phyloP scores from a whole-genome alignment of 1,140 invertebrate species.

The Linepithema humile region DNA sequence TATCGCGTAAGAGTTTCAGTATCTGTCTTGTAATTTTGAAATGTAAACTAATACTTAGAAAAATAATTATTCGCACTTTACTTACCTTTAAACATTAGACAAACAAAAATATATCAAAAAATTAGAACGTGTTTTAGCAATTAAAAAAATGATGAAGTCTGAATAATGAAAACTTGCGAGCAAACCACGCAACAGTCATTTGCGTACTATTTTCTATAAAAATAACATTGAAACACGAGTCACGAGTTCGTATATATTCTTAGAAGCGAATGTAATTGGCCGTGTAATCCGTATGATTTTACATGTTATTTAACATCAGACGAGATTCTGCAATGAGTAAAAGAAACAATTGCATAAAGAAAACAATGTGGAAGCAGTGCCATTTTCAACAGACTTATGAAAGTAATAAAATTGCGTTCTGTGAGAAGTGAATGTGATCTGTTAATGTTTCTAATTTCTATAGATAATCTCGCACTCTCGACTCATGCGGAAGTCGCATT shows the following conservation, averaged over 20 bases:
- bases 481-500: background rate
- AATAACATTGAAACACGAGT: background rate
- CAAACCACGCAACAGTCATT: constrained; percentile 56
- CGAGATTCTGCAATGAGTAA: background rate
- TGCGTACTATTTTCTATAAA: constrained; percentile 62
- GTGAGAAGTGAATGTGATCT: constrained; percentile 68
- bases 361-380: constrained; percentile 56
- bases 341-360: constrained; percentile 12
- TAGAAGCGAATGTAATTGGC: background rate
- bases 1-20: no score
- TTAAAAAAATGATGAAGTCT: no score
- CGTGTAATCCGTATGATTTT: background rate
- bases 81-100: no score
- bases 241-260: background rate
- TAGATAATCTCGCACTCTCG: constrained; percentile 65
- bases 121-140: no score
- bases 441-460: constrained; percentile 72
- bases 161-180: background rate
- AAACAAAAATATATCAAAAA: background rate
- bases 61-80: no score
- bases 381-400: constrained; percentile 65
- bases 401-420: constrained; percentile 68
- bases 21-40: no score
- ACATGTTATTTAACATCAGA: background rate
- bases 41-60: no score